Conservation (phyloP, 2,888 invertebrate species). For the Campoletis raptor region DNA sequence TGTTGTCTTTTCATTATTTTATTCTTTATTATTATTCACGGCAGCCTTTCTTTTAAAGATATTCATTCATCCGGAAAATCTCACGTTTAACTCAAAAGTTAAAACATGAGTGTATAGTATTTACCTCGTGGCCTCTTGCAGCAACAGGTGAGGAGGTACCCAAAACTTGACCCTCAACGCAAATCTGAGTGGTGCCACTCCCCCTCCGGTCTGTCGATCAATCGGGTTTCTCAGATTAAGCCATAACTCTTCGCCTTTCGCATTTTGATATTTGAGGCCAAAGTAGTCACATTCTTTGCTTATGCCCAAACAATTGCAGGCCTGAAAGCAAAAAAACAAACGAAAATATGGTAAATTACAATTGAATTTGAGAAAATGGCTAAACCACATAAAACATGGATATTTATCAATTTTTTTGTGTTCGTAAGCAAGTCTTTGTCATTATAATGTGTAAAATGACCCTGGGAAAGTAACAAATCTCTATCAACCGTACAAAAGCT, state of each 20-base stretch:
- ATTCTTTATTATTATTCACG: slow-evolving; percentile 22
- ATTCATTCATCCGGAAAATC: background rate
- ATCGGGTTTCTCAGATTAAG: slow-evolving; percentile 94
- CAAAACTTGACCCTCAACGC: slow-evolving; percentile 94
- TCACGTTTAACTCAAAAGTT: background rate
- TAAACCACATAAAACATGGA: background rate
- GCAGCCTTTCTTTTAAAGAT: background rate
- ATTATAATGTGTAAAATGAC: no score
- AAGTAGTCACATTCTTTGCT: slow-evolving; percentile 95
- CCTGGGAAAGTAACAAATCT: no score
- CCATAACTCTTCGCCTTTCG: slow-evolving; percentile 92
- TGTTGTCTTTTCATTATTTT: no score
- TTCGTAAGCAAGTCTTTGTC: background rate
- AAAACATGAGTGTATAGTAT: slow-evolving; percentile 10
- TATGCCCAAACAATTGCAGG: slow-evolving; percentile 93
- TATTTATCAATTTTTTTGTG: background rate
- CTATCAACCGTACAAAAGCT: no score
- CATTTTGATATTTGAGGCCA: slow-evolving; percentile 90
- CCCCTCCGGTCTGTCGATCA: slow-evolving; percentile 90
- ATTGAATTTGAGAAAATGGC: background rate
- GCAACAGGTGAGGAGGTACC: slow-evolving; percentile 94
- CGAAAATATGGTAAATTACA: slow-evolving; percentile 10
- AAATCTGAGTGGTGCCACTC: slow-evolving; percentile 88
- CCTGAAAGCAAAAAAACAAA: slow-evolving; percentile 86
- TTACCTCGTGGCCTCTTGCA: slow-evolving; percentile 93